Base-by-base conservation (phyloP, 2,888 invertebrate genomes). In the Heliconius charithonia region DNA sequence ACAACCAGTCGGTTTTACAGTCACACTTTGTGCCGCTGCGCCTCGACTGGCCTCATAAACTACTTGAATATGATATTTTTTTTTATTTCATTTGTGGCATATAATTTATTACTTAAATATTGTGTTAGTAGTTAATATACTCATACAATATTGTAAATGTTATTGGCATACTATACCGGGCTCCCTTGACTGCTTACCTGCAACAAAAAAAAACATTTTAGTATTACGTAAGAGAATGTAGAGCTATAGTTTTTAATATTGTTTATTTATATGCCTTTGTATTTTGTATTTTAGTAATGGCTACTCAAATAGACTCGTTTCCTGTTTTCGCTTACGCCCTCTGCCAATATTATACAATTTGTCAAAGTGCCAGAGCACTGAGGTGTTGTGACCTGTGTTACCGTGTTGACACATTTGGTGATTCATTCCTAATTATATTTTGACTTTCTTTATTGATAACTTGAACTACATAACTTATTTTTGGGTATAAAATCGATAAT, bases 231-330 rank as follows among this genome's bases (percentile, higher is more conserved):
- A 81, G 51, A 56, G 22, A 73, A 22, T 29, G 51, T 51, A 51
- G 51, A 51, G 22, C 9, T 51, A 51, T 19, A 51, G 22, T 41
- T 59, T 41, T 59, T 70, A 63, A 71, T 77, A 71, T 78, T 75
- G 67, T 71, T 75, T 67, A 76, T 81, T 78, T 75, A 75, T 75
- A 65, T 62, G 63, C 66, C 37, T 75, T 76, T 75, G 72, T 82
- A 81, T 79, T 75, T 76, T 75, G 72, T 82, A 81, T 79, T 78
- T 81, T 80, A 45, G 78, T 80, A 81, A 80, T 87, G 86, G 88
- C 87, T 87, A 89, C 89, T 89, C 89, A 91, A 91, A 92, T 89
- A 91, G 88, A 88, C 85, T 84, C 85, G 91, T 94, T 93, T 94
- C 94, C 94, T 94, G 94, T 93, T 92, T 91, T 90, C 90, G 87